phyloP scores from a whole-genome alignment of 2,888 invertebrate genomes.

The Xestia xanthographa region DNA sequence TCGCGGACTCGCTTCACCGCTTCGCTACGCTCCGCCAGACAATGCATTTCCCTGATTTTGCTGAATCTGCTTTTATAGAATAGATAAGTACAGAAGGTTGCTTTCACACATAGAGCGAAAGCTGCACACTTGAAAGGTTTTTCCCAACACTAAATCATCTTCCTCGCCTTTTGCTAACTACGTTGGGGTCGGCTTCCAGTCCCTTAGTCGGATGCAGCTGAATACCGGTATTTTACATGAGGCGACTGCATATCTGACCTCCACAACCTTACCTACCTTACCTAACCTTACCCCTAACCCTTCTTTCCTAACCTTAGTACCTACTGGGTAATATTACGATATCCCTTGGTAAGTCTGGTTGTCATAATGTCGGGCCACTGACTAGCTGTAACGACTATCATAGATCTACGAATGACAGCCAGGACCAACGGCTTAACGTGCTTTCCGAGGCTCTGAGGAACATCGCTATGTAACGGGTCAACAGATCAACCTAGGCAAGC shows the following conservation, averaged over 20 bases:
- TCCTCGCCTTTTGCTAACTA: not conserved
- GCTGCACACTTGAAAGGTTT: not conserved
- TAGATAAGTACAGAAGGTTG: conserved; percentile 34
- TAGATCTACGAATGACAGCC: not conserved
- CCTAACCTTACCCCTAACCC: no score
- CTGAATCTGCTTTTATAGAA: conserved; percentile 81
- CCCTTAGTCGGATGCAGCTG: not conserved
- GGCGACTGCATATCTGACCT: not conserved
- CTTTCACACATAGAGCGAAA: not conserved
- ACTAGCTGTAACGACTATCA: not conserved
- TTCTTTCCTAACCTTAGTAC: no score
- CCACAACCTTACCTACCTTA: no score
- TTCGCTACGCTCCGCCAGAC: conserved; percentile 82
- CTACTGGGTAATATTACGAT: not conserved
- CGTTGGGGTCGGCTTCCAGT: not conserved
- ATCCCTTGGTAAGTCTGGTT: not conserved
- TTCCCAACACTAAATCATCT: not conserved
- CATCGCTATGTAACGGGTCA: not conserved
- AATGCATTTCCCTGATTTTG: conserved; percentile 87
- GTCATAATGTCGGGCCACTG: not conserved
- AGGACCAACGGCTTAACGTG: not conserved
- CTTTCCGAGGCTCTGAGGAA: not conserved
- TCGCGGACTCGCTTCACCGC: conserved; percentile 74
- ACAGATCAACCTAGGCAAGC: not conserved
- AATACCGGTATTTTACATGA: not conserved